Evolutionary conservation across 2,113 vertebrate species (phyloP), one percentile per base, ranked within the genome.

Genomic region (Nycticryphes semicollaris): DNA sequence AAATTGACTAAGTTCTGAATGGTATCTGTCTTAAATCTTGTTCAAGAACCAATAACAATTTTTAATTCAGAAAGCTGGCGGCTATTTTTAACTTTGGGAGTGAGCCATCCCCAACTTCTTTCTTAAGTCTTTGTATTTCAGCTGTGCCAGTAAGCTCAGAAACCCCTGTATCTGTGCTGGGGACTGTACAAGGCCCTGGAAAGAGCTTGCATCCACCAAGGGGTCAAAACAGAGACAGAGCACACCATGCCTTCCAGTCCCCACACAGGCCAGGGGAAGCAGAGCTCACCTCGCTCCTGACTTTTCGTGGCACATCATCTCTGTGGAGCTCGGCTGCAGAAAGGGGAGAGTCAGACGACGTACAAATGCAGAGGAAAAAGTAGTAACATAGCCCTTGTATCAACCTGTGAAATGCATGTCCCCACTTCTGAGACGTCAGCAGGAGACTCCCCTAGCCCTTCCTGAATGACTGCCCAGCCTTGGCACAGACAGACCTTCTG

Each of bases 281-380:
- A 31, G 67, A 62, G 9, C 48, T 76, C 41, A 47, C 9, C 12
- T 72, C 39, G 12, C 11, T n/a, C 63, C 24, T 45, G 41, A 37
- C 9, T 15, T 50, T 56, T n/a, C 6, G 4, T 50, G 35, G 54
- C 56, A 56, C 1, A 0, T 59, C 12, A 47, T 14, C 31, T 51
- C 31, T 50, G 25, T 15, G n/a, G n/a, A 77, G 11, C 30, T 12
- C 39, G 5, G 0, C 10, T 20, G 33, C 24, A 59, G 28, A 47
- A 69, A 63, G 12, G 9, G 35, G 67, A 59, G 0, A 0, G 8
- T 53, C 67, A 72, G 13, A 10, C 0, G 4, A 60, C 24, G 47
- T 41, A n/a, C 8, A 57, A 63, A 54, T 6, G 51, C 51, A 43
- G 27, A 82, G 63, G 23, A 84, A 89, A 81, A 53, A 56, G 6